A percentile compares a stretch with the other conserved stretches of the same genome.
Conservation (phyloP, 2,888 invertebrate species). For the Hydrotaea cyrtoneurina region DNA sequence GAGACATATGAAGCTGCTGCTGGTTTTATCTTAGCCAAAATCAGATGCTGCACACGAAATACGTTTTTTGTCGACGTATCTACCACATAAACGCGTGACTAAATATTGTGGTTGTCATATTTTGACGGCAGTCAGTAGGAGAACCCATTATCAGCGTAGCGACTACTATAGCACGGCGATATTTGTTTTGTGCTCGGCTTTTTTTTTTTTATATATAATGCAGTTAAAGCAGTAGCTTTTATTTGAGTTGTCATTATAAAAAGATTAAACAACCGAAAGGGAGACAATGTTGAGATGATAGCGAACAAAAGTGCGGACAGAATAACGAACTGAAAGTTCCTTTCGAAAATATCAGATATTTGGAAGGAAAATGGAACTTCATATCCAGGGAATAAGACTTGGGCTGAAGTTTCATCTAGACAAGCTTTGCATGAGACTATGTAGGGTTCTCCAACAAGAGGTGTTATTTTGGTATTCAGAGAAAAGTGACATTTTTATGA, state of each 20-base stretch:
- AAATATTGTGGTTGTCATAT: not conserved
- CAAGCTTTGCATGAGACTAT: too few relatives aligned
- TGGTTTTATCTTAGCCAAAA: not conserved
- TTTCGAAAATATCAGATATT: too few relatives aligned
- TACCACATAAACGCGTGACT: conserved; percentile 4
- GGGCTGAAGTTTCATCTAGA: too few relatives aligned
- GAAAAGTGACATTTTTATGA: too few relatives aligned
- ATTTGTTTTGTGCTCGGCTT: not conserved
- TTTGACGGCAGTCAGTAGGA: not conserved
- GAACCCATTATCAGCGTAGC: conserved; percentile 5
- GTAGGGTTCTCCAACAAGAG: too few relatives aligned
- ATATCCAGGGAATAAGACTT: too few relatives aligned
- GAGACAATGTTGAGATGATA: not conserved
- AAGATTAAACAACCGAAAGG: not conserved
- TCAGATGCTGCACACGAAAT: conserved; percentile 25
- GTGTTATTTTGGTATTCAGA: too few relatives aligned
- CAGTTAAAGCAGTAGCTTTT: not conserved
- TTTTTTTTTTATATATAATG: not conserved
- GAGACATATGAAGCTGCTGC: too few relatives aligned
- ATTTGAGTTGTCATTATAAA: conserved; percentile 1
- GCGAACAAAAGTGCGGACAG: too few relatives aligned
- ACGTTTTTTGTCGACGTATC: conserved; percentile 22
- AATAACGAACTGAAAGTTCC: too few relatives aligned
- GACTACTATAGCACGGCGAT: not conserved
- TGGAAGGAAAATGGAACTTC: too few relatives aligned